Percentiles rank a stretch among this genome's conserved stretches.
These are phyloP conservation scores for Rhodophaea formosa DNA, from an alignment of 2,888 invertebrate species.

Conservation along the genomic window DNA sequence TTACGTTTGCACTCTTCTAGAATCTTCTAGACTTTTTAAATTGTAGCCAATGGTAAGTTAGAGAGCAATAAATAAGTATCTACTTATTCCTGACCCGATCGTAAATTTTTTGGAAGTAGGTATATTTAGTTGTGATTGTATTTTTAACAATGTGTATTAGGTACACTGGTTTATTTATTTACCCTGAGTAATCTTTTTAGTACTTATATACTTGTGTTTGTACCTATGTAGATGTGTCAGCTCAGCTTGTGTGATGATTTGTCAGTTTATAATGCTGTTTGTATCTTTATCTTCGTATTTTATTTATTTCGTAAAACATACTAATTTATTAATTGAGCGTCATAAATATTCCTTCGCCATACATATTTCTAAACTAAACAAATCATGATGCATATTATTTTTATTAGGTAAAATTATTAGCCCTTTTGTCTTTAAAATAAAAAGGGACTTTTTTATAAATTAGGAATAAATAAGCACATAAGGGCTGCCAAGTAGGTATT, in stretches of 20 bases:
- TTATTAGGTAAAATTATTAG: neutral
- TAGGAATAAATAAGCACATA: constrained; percentile 3
- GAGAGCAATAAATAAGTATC: constrained; percentile 4
- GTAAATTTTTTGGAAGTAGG: neutral
- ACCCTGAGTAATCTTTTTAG: constrained; percentile 49
- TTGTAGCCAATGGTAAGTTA: constrained; percentile 17
- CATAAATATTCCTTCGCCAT: neutral
- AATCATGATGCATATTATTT: constrained; percentile 1
- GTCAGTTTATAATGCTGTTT: constrained; percentile 63
- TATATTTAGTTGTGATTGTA: constrained; percentile 10
- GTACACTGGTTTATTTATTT: constrained; percentile 23
- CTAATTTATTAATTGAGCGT: constrained; percentile 5
- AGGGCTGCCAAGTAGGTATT: constrained; percentile 47
- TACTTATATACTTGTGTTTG: constrained; percentile 50
- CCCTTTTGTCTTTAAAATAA: neutral
- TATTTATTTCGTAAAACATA: constrained; percentile 18
- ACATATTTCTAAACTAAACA: neutral
- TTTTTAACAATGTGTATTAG: constrained; percentile 13
- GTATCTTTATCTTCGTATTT: constrained; percentile 30
- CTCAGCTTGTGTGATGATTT: constrained; percentile 68
- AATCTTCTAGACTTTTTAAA: constrained; percentile 5
- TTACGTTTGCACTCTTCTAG: constrained; percentile 8
- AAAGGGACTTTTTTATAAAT: neutral
- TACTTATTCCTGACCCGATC: constrained; percentile 1
- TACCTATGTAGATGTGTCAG: constrained; percentile 61